Evolutionary conservation across 2,113 vertebrate species (phyloP).

Genomic region (Oceanites oceanicus): DNA sequence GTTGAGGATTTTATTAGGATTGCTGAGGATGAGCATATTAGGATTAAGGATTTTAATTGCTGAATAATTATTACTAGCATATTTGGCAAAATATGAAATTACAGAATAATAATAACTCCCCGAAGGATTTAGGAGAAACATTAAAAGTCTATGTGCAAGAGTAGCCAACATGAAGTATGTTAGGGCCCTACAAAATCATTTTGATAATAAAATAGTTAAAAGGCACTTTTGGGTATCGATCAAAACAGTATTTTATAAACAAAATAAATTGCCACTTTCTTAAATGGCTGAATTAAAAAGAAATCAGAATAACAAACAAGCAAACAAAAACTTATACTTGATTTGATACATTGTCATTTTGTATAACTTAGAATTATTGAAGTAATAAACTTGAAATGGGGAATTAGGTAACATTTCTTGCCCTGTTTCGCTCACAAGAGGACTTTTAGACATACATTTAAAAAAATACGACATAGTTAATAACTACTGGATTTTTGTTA

Average conservation of each 20-base stretch:
- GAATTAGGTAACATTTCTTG: conserved; percentile 34
- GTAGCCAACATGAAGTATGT: background rate
- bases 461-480: background rate
- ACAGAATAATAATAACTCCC: background rate
- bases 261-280: background rate
- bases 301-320: background rate
- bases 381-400: conserved; percentile 11
- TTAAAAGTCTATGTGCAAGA: background rate
- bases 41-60: background rate
- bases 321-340: background rate
- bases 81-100: background rate
- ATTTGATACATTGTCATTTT: conserved; percentile 15
- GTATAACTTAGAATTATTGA: conserved; percentile 34
- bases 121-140: background rate
- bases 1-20: background rate
- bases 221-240: background rate
- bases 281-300: conserved; percentile 22
- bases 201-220: background rate
- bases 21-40: no score
- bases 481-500: conserved; percentile 9
- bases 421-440: background rate
- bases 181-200: background rate
- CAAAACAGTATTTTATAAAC: background rate
- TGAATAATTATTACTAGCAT: background rate
- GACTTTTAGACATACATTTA: background rate